phyloP scores from a whole-genome alignment of 1,140 invertebrate species.

The Laodelphax striatellus region DNA sequence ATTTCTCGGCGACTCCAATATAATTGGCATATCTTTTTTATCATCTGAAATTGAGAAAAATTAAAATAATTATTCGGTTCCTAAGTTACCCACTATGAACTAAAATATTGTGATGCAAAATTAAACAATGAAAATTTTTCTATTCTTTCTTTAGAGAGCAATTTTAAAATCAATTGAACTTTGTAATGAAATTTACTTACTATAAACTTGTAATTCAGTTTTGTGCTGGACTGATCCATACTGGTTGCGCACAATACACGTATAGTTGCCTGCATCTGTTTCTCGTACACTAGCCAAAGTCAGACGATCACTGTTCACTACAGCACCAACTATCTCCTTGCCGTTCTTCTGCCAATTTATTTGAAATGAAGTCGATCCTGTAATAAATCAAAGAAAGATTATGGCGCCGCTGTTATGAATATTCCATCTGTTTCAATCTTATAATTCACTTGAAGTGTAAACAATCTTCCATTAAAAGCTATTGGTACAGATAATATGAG shows the following conservation, averaged over 20 bases:
- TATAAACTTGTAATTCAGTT: constrained; percentile 11
- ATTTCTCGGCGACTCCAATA: constrained; percentile 23
- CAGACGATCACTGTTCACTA: neutral
- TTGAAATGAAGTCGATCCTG: constrained; percentile 7
- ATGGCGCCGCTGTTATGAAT: too few species aligned
- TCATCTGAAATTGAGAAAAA: constrained; percentile 15
- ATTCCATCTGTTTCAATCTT: too few species aligned
- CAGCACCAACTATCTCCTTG: neutral
- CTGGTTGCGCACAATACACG: constrained; percentile 14
- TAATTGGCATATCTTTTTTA: constrained; percentile 19
- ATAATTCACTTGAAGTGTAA: too few species aligned
- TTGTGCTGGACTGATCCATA: constrained; percentile 6
- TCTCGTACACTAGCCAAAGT: neutral
- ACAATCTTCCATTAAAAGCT: too few species aligned
- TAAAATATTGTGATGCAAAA: neutral
- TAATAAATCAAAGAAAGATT: neutral
- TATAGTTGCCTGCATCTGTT: constrained; percentile 16
- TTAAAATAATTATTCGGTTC: neutral
- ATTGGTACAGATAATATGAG: too few species aligned
- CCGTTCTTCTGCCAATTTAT: constrained; percentile 16
- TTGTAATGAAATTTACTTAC: constrained; percentile 8
- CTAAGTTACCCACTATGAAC: too few species aligned
- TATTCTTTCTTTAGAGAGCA: too few species aligned
- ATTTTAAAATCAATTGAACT: too few species aligned
- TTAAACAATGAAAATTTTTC: neutral